A percentile compares a stretch with the other conserved stretches of the same genome.
Evolutionary conservation across 2,797 vertebrate genomes (phyloP).

Genomic region (Orientallactaga sibirica): DNA sequence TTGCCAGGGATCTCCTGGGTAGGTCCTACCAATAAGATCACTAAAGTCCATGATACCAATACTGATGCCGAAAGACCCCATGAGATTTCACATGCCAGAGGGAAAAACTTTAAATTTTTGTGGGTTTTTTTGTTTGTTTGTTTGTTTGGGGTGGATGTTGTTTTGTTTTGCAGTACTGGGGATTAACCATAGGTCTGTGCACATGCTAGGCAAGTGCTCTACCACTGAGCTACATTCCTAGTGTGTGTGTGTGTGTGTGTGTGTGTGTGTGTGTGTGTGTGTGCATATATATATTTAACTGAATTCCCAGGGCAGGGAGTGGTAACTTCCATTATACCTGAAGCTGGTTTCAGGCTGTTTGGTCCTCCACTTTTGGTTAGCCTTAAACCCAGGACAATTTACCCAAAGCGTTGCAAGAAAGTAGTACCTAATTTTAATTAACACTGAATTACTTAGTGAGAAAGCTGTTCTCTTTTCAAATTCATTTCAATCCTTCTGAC

Average conservation of each 20-base stretch:
- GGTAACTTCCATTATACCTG: not conserved
- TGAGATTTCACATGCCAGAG: not conserved
- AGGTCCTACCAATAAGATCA: not conserved
- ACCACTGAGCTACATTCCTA: not conserved
- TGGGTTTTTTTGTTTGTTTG: not conserved
- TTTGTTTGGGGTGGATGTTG: not conserved
- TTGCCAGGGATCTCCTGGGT: not conserved
- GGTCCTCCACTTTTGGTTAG: not conserved
- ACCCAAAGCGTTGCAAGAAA: conserved; percentile 11
- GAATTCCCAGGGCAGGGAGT: not conserved
- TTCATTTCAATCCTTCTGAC: conserved; percentile 44
- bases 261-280: too few species aligned
- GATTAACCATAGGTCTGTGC: not conserved
- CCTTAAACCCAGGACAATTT: conserved; percentile 32
- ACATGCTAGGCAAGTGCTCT: not conserved
- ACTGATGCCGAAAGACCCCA: not conserved
- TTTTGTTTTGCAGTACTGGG: not conserved
- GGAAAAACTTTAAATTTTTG: not conserved
- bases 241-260: not conserved
- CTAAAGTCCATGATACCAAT: not conserved
- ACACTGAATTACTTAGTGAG: conserved; percentile 41
- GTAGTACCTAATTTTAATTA: conserved; percentile 36
- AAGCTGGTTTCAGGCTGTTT: not conserved
- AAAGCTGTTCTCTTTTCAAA: conserved; percentile 67
- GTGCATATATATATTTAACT: not conserved